Conservation (phyloP, 2,888 invertebrate species). For the Schizotus pectinicornis region DNA sequence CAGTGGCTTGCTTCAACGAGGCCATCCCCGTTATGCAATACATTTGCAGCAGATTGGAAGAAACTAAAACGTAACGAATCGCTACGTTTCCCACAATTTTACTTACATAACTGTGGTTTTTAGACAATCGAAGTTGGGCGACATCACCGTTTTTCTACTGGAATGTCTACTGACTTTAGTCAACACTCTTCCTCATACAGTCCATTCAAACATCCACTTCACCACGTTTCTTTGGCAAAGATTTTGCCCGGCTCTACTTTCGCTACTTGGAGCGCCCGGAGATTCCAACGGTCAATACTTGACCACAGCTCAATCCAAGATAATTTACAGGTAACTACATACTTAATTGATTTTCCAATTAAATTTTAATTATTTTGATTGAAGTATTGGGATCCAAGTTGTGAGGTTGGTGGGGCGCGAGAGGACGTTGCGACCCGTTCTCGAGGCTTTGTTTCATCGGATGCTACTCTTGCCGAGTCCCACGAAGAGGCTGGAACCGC, state of each 20-base stretch:
- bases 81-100: slow-evolving; percentile 1
- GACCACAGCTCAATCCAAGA: slow-evolving; percentile 85
- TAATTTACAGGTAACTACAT: slow-evolving; percentile 72
- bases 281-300: slow-evolving; percentile 79
- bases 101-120: slow-evolving; percentile 34
- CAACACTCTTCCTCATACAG: slow-evolving; percentile 81
- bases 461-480: slow-evolving; percentile 90
- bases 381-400: slow-evolving; percentile 83
- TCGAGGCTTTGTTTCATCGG: slow-evolving; percentile 92
- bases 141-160: slow-evolving; percentile 76
- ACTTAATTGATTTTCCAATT: too few species aligned
- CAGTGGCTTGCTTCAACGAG: slow-evolving; percentile 87
- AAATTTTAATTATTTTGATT: slow-evolving; percentile 47
- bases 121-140: slow-evolving; percentile 68
- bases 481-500: slow-evolving; percentile 82
- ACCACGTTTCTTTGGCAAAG: slow-evolving; percentile 92
- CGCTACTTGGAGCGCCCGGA: slow-evolving; percentile 86
- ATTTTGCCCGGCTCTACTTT: slow-evolving; percentile 87
- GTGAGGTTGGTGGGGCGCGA: slow-evolving; percentile 88
- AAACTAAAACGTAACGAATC: slow-evolving; percentile 72
- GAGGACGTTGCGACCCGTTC: slow-evolving; percentile 84
- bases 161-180: slow-evolving; percentile 87
- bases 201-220: slow-evolving; percentile 84
- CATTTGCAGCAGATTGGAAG: slow-evolving; percentile 83
- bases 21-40: slow-evolving; percentile 90